Base-by-base conservation (phyloP, 2,888 invertebrate species). In the Agonopterix subpropinquella region DNA sequence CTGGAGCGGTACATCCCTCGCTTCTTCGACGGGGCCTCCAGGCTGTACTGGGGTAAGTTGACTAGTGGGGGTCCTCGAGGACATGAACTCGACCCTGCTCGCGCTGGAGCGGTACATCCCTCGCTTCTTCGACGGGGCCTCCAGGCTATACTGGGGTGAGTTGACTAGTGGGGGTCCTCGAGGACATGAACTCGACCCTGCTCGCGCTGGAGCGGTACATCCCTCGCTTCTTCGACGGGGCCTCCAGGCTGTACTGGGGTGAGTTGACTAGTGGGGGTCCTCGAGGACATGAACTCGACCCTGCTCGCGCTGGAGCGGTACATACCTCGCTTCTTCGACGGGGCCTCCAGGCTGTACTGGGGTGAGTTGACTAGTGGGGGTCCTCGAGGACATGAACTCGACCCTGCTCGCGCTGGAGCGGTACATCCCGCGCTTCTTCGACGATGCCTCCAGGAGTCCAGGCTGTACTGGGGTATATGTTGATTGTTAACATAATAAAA, bases 71-170 rank as follows among this genome's bases (percentile, higher is more conserved):
- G 94, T 96, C 1, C 89, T 97, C 1, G 96, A 96, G 70, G 96
- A 96, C 66, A 90, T 96, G 74, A 96, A 96, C 80, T 92, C 94
- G 1, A 96, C 96, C 0, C 86, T 96, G 11, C 90, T 93, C 2
- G 96, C 96, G n/a, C 87, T 96, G 50, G 96, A 97, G 78, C 90
- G 94, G 66, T 96, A 96, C 74, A 90, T 96, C 57, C 96, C 96
- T 0, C 85, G 92, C 57, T 97, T 96, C 84, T 97, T 96, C 80
- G 84, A 89, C 41, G 96, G 96, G 41, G 96, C 96, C 1, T 85
- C 91, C 4, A 88, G 92, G 56, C 89, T 96, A 49, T 96, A 96
- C 75, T 94, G 93, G 89, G 94, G 96, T 96, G 79, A 89, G 90
- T 55, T 28, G 28, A 18, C 15, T 96, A 0, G 96, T 97, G 2